Conservation (phyloP, 2,797 vertebrate species). For the Ceryle rudis region DNA sequence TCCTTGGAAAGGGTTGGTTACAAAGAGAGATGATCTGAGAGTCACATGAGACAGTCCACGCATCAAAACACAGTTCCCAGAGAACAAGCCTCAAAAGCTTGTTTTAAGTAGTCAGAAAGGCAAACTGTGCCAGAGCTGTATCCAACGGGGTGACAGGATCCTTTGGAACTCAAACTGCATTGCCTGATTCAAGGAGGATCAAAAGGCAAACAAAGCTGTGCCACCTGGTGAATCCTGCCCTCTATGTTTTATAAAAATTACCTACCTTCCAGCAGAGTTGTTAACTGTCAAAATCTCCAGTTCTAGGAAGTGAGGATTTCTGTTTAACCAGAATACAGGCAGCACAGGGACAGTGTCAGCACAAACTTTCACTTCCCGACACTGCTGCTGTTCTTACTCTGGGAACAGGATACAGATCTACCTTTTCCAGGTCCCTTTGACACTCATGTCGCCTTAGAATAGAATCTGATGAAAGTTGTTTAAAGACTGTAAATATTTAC, state of each 20-base stretch:
- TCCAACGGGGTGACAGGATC: not conserved
- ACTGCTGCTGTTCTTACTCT: not conserved
- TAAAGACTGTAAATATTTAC: not conserved
- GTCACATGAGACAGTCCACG: not conserved
- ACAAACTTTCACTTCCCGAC: not conserved
- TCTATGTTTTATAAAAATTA: not conserved
- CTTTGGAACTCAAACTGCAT: not conserved
- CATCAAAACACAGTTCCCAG: not conserved
- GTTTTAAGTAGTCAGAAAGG: not conserved
- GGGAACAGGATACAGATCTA: not conserved
- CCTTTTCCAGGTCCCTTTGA: not conserved
- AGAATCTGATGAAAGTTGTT: not conserved
- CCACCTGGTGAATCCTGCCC: not conserved
- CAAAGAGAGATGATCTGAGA: not conserved
- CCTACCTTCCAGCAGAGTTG: not conserved
- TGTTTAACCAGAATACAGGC: not conserved
- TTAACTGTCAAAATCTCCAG: not conserved
- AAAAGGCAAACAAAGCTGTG: not conserved
- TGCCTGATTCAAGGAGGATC: not conserved
- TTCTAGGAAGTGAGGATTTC: not conserved
- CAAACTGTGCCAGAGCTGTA: not conserved
- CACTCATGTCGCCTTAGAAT: not conserved
- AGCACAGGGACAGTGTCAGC: not conserved
- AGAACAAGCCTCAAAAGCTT: not conserved
- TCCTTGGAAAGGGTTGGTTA: not conserved